Evolutionary conservation across 2,113 vertebrate genomes (phyloP), one percentile per base, ranked within the genome.

Genomic region (Cavia porcellus): DNA sequence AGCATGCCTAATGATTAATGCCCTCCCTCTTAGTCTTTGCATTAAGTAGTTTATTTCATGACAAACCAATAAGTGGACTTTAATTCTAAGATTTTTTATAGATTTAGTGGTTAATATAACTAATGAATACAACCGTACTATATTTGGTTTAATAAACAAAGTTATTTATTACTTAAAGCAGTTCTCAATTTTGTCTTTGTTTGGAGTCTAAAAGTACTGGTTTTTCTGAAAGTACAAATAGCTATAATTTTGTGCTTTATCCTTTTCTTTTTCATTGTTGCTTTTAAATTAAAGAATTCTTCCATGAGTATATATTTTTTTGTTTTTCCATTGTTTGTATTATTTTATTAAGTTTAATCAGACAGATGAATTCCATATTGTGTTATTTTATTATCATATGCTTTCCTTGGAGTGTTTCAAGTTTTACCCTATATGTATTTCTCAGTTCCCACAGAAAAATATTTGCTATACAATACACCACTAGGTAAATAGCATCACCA

Each of bases 31-130:
- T 59, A 86, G 19, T 59, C 15, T 20, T 94, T 88, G 6, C 83
- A 62, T 57, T 87, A 83, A 61, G 52, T 62, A 38, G 50, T 92
- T 92, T 81, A n/a, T 70, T 87, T 91, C 14, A 83, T 87, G 38
- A 68, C 59, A 88, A 7, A 80, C 32, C 42, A 80, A 74, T 81
- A 93, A 85, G 86, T 28, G 9, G 11, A 38, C 3, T 10, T 90
- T 86, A 93, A 66, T 50, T 90, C 19, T 59, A 62, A 94, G 25
- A 92, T 75, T 28, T 64, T 82, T 80, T 32, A 62, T 47, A 74
- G 45, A 25, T 47, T 83, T 83, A 42, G 13, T 83, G 57, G 50
- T 70, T 70, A 83, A 42, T 59, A 30, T 83, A 66, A 59, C 59
- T 96, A 88, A 68, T 64, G 24, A 10, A 0, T 61, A 3, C 68